Conservation (phyloP, 1,140 invertebrate genomes). For the Drosophila nikananu region DNA sequence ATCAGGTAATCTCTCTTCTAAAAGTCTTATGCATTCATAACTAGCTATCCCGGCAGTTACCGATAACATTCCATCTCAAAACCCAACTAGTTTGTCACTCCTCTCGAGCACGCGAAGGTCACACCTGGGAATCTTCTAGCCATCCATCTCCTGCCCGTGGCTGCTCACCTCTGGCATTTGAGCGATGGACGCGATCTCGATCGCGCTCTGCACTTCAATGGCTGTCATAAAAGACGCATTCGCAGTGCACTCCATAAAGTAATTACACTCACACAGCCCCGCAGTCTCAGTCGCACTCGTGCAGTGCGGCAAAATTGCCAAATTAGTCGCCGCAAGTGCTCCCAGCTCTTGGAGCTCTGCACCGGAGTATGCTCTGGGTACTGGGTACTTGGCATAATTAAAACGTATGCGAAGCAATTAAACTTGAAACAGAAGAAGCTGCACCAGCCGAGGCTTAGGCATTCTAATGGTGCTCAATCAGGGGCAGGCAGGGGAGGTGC, state of each 20-base stretch:
- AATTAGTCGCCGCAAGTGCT: constrained; percentile 66
- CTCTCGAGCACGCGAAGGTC: constrained; percentile 34
- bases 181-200: constrained; percentile 52
- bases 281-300: constrained; percentile 5
- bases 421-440: constrained; percentile 50
- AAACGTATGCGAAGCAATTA: constrained; percentile 65
- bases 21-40: neutral
- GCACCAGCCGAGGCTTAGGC: constrained; percentile 9
- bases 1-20: neutral
- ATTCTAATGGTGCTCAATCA: constrained; percentile 44
- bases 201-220: constrained; percentile 36
- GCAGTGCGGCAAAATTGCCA: constrained; percentile 60
- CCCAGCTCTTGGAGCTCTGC: constrained; percentile 26
- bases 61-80: constrained; percentile 36
- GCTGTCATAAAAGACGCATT: constrained; percentile 67
- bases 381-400: constrained; percentile 62
- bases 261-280: constrained; percentile 53
- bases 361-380: neutral
- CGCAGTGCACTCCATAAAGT: constrained; percentile 73
- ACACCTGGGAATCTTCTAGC: constrained; percentile 30
- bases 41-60: constrained; percentile 17
- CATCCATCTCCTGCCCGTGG: neutral
- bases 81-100: constrained; percentile 19
- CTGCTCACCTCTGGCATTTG: constrained; percentile 53
- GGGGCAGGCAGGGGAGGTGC: constrained; percentile 22